These are phyloP conservation scores for Petrocephalus schoutedeni DNA, from an alignment of 2,797 vertebrate species.

Conservation along the genomic window DNA sequence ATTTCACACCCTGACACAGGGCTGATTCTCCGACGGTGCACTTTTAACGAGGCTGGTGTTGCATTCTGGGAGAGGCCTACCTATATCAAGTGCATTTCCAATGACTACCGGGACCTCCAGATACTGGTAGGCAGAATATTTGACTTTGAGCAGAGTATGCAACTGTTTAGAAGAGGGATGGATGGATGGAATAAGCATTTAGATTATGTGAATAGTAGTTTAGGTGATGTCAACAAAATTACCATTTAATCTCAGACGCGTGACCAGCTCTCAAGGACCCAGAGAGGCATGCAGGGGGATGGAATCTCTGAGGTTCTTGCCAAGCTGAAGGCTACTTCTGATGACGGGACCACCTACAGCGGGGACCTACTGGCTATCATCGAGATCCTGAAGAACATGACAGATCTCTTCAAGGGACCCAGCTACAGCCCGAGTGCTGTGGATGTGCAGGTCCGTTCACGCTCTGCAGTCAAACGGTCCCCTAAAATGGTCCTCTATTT, in stretches of 20 bases:
- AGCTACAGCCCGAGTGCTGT: conserved; percentile 76
- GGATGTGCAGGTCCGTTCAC: conserved; percentile 76
- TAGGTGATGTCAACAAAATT: neutral
- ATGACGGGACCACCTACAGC: conserved; percentile 85
- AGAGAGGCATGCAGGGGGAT: conserved; percentile 73
- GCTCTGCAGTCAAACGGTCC: neutral
- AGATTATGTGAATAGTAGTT: neutral
- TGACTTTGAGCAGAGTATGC: neutral
- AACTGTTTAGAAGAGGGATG: neutral
- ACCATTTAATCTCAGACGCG: conserved; percentile 62
- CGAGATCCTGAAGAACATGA: conserved; percentile 85
- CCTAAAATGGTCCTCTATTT: neutral
- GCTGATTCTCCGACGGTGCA: conserved; percentile 83
- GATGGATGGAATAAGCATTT: neutral
- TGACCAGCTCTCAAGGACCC: conserved; percentile 79
- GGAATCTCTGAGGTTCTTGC: conserved; percentile 84
- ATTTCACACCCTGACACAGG: conserved; percentile 56
- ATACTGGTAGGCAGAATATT: conserved; percentile 72
- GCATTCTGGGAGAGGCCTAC: conserved; percentile 92
- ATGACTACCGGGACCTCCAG: conserved; percentile 88
- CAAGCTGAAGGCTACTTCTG: conserved; percentile 81
- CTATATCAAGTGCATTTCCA: conserved; percentile 88
- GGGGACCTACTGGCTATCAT: conserved; percentile 87
- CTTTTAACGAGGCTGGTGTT: conserved; percentile 83
- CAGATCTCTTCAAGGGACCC: conserved; percentile 79